Base-by-base conservation (phyloP, 64 coral and sea anemone species). In the Dendrophyllia cribrosa region DNA sequence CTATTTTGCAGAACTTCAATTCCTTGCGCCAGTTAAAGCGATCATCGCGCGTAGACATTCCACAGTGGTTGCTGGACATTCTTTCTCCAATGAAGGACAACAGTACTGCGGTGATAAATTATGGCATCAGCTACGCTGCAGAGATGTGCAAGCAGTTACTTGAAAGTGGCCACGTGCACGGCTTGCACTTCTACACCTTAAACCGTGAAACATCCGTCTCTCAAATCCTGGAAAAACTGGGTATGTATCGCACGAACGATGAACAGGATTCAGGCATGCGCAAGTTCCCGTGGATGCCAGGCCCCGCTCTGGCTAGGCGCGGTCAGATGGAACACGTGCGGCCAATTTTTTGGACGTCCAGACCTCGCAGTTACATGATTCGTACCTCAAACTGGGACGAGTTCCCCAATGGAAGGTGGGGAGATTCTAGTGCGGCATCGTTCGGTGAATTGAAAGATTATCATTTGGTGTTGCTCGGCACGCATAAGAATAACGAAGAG, bases 321-420 rank as follows among this genome's bases (percentile, higher is more conserved):
- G 79, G 79, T 63, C 64, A 56, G 43, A 82, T 91, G 51, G 80
- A 86, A 26, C 59, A 90, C 5, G 96, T 98, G 4, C 90, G 96
- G 16, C 96, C 96, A 50, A 98, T 98, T 47, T 98, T 98, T 90
- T 98, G 96, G 96, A 94, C 96, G 10, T 79, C 96, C 1, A 80
- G 96, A 22, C 90, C 93, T 59, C 95, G 91, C 66, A 98, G 96
- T 88, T 98, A 98, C 51, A 72, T 98, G 43, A 92, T 93, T 64
- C 80, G 96, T 14, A 98, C 96, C 0, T 98, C 96, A 3, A 86
- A 98, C 21, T 98, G 96, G 96, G 96, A 98, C 46, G 96, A 98
- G 74, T 96, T 91, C 19, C 96, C 96, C 1, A 98, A 98, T 80
- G 94, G 96, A 17, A 75, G 96, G 78, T 98, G 96, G 96, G 96